Evolutionary conservation across 2,888 invertebrate genomes (phyloP).

Genomic region (Mayetiola destructor): DNA sequence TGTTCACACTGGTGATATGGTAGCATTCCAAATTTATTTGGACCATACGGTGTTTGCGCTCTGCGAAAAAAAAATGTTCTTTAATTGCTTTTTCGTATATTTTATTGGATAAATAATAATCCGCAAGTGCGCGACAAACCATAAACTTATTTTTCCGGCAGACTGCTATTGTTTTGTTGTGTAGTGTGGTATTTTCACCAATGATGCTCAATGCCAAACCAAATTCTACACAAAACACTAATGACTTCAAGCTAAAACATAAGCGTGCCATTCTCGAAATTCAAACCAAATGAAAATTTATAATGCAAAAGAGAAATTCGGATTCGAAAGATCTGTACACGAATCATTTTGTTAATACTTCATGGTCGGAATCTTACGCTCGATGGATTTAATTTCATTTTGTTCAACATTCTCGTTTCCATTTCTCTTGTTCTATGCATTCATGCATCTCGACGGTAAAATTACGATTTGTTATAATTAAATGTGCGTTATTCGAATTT

Average conservation of each 20-base stretch:
- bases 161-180: neutral
- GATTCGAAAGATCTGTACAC: too few relatives aligned
- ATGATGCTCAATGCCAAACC: too few relatives aligned
- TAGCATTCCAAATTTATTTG: neutral
- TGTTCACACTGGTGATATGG: too few relatives aligned
- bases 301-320: too few relatives aligned
- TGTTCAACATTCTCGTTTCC: neutral
- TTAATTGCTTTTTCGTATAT: conserved; percentile 13
- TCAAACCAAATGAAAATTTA: too few relatives aligned
- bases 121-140: conserved; percentile 13
- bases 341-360: conserved; percentile 4
- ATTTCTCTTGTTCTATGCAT: neutral
- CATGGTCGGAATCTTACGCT: conserved; percentile 2
- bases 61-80: neutral
- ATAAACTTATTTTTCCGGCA: conserved; percentile 12
- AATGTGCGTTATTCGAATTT: conserved; percentile 10
- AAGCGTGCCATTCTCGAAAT: too few relatives aligned
- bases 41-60: conserved; percentile 7
- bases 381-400: conserved; percentile 11
- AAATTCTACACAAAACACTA: too few relatives aligned
- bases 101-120: conserved; percentile 13
- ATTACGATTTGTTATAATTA: conserved; percentile 2
- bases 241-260: too few relatives aligned
- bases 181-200: too few relatives aligned
- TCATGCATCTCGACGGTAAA: neutral